Conservation (phyloP, 2,797 vertebrate genomes). For the Manis javanica region DNA sequence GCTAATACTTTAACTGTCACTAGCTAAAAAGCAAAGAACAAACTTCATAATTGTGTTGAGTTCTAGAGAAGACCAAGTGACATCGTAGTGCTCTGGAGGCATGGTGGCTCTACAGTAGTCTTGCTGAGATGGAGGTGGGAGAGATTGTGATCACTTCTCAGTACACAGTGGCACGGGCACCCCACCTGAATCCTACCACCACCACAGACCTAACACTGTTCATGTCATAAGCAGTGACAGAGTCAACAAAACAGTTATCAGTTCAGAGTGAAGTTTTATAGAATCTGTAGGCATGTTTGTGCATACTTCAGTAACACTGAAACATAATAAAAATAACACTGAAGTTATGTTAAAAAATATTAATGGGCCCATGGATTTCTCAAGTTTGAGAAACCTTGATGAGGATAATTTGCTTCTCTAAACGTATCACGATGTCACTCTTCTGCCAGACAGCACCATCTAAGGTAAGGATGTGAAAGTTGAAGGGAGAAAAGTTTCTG, state of each 20-base stretch:
- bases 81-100: neutral
- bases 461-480: neutral
- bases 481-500: neutral
- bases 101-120: neutral
- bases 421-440: neutral
- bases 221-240: neutral
- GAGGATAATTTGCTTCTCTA: neutral
- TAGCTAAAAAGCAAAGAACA: neutral
- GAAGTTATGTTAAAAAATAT: neutral
- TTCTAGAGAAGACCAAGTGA: neutral
- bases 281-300: neutral
- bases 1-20: neutral
- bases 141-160: neutral
- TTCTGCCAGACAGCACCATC: neutral
- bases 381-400: neutral
- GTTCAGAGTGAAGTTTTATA: neutral
- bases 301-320: conserved; percentile 1
- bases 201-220: neutral
- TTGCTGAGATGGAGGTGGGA: neutral
- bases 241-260: neutral
- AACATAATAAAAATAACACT: neutral
- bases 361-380: neutral
- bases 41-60: neutral
- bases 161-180: neutral
- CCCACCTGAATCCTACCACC: neutral